Evolutionary conservation across 2,113 vertebrate genomes (phyloP).

Genomic region (Odontophorus gujanensis): DNA sequence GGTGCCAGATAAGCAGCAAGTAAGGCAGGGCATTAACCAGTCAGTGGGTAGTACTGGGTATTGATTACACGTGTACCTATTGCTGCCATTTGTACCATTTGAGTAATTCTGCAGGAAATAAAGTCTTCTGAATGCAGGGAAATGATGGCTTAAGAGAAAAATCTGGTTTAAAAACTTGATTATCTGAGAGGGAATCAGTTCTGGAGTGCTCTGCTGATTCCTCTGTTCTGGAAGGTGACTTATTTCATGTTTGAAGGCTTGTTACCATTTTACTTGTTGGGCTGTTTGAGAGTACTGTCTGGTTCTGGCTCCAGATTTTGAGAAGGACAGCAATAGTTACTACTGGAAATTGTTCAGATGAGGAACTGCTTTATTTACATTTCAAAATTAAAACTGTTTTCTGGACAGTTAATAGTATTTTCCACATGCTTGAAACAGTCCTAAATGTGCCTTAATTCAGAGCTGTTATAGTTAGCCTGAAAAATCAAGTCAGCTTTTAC

Average conservation of each 20-base stretch:
- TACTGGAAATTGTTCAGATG: background rate
- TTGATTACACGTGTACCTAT: background rate
- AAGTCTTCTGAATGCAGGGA: background rate
- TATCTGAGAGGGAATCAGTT: background rate
- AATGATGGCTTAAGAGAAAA: background rate
- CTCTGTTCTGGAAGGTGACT: background rate
- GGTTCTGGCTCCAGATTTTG: background rate
- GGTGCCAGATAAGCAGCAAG: background rate
- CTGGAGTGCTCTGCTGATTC: background rate
- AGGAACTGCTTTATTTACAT: background rate
- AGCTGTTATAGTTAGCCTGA: background rate
- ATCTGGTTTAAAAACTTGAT: background rate
- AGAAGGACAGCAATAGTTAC: background rate
- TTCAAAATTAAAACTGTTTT: background rate
- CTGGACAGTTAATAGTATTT: background rate
- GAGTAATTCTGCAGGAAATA: background rate
- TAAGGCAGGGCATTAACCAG: background rate
- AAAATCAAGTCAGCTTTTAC: background rate
- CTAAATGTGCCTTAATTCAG: background rate
- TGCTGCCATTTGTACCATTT: background rate
- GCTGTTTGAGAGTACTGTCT: background rate
- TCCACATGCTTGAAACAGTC: background rate
- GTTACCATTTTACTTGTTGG: background rate
- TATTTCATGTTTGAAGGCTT: background rate
- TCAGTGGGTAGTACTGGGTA: rapidly evolving